A percentile compares a stretch with the other conserved stretches of the same genome.
Evolutionary conservation across 2,797 vertebrate species (phyloP).

Genomic region (Myiotriccus ornatus): DNA sequence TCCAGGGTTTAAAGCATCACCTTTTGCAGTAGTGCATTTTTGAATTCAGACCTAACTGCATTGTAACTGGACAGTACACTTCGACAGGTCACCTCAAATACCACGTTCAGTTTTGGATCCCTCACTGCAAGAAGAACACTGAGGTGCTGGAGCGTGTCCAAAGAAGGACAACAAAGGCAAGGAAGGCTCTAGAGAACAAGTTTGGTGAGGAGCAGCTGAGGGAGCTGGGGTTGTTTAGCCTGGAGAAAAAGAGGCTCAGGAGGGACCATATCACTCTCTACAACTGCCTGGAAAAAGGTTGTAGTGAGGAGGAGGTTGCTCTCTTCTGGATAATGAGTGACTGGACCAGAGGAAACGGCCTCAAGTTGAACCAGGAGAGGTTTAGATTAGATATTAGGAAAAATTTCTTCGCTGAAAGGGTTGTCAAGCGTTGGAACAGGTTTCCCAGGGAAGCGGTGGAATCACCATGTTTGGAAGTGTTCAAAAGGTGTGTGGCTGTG

Average conservation of each 20-base stretch:
- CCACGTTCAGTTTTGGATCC: neutral
- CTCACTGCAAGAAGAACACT: neutral
- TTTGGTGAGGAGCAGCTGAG: neutral
- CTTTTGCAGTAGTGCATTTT: neutral
- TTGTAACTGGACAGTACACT: neutral
- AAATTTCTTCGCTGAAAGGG: neutral
- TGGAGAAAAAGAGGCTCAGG: neutral
- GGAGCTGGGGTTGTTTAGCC: neutral
- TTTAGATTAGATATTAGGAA: neutral
- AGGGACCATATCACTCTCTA: too few relatives aligned
- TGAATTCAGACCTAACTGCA: neutral
- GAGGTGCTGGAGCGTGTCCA: accelerated
- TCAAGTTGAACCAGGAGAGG: neutral
- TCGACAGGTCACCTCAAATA: neutral
- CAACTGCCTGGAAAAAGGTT: neutral
- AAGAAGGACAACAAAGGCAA: neutral
- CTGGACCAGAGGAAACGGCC: neutral
- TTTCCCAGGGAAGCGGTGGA: neutral
- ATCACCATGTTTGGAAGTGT: neutral
- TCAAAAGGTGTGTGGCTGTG: neutral
- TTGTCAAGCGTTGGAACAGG: neutral
- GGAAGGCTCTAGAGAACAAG: neutral
- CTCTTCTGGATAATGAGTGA: neutral
- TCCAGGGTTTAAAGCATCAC: neutral
- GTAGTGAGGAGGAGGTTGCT: accelerated